Evolutionary conservation across 64 coral and sea anemone species (phyloP), one percentile per base, ranked within the genome.

Genomic region (Dendrophyllia cribrosa): DNA sequence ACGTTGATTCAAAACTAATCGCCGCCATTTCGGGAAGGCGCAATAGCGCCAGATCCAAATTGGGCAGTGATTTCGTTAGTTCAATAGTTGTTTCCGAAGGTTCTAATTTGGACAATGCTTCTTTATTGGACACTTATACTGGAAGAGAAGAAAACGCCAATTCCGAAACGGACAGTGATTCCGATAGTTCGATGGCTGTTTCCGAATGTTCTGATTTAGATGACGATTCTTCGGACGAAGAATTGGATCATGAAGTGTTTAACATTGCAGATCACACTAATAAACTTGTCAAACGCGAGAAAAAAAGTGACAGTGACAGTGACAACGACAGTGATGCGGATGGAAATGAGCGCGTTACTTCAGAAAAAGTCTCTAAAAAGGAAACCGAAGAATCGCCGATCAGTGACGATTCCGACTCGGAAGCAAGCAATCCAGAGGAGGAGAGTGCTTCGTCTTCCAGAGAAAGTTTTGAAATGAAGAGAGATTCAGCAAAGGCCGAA

Each of bases 261-360:
- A 82, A 93, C 78, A 25, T 93, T 26, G 72, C 87, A 9, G 65
- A 14, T 55, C 65, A 93, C 49, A 64, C 87, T 9, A 67, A 47
- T 21, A 93, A 87, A 69, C 46, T 93, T 23, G 9, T 44, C 9
- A 43, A 62, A 43, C 50, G 50, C 22, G 53, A 56, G 53, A 34
- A 34, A 1, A 34, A 34, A 34, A 34, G 34, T 34, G 34, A 34
- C 34, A 62, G 34, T 34, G 34, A 34, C 34, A 62, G 66, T 22
- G 66, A 87, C 9, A 60, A 34, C 48, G 84, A 72, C 0, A 61
- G 51, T 20, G 50, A 55, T 24, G 51, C 47, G 20, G 84, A 82
- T 64, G 58, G 53, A n/a, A 63, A 19, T 20, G 78, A 19, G 8
- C 64, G 78, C 16, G 59, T 49, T 65, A 72, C 65, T 16, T 87